These are phyloP conservation scores for Callimorpha dominula DNA, from an alignment of 2,888 invertebrate genomes.

Conservation along the genomic window DNA sequence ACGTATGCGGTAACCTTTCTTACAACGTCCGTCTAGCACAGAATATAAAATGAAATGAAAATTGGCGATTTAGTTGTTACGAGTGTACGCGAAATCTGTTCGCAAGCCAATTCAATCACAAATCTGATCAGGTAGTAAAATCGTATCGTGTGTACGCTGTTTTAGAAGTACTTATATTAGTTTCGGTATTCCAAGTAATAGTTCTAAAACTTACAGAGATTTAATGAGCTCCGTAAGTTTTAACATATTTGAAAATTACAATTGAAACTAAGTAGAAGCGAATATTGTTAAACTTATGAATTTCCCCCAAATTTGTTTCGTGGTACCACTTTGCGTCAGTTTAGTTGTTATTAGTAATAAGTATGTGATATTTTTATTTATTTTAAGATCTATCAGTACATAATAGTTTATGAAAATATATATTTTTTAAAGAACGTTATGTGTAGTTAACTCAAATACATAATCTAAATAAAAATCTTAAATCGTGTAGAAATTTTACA, in stretches of 20 bases:
- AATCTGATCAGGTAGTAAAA: too few relatives aligned
- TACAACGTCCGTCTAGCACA: too few relatives aligned
- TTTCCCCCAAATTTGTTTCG: neutral
- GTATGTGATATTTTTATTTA: neutral
- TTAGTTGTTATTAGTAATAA: neutral
- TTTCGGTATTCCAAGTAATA: conserved; percentile 2
- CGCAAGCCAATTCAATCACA: too few relatives aligned
- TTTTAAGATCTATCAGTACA: neutral
- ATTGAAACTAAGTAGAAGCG: neutral
- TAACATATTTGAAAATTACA: neutral
- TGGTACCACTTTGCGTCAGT: neutral
- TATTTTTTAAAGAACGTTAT: neutral
- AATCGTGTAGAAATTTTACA: too few relatives aligned
- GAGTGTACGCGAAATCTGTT: too few relatives aligned
- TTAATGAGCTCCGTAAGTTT: neutral
- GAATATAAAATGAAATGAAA: too few relatives aligned
- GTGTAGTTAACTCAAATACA: neutral
- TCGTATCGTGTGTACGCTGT: too few relatives aligned
- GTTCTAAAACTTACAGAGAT: conserved; percentile 1
- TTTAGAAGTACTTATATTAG: conserved; percentile 9
- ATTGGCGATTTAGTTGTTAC: too few relatives aligned
- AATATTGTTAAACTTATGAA: neutral
- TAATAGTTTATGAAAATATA: neutral
- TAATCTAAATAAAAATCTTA: too few relatives aligned
- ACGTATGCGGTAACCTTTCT: too few relatives aligned